Conservation (phyloP, 2,113 vertebrate genomes). For the Vanacampus margaritifer region DNA sequence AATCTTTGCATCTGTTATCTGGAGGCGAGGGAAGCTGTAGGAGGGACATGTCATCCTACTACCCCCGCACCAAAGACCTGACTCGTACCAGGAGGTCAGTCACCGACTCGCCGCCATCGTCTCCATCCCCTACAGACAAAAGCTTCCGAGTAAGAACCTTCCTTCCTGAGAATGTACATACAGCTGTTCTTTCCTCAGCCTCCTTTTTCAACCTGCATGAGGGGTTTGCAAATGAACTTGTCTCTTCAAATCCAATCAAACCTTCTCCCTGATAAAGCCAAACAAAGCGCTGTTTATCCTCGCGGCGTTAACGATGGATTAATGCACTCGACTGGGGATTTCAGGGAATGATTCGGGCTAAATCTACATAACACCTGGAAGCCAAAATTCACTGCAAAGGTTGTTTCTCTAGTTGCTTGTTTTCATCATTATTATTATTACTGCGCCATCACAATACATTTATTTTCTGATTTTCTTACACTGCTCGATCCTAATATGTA, state of each 20-base stretch:
- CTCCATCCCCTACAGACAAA: constrained; percentile 89
- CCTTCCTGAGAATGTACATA: background rate
- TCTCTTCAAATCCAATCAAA: background rate
- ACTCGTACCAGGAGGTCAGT: constrained; percentile 86
- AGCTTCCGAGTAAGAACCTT: constrained; percentile 86
- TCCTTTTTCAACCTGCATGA: background rate
- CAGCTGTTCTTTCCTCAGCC: background rate
- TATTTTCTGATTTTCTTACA: background rate
- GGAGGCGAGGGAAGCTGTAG: constrained; percentile 20
- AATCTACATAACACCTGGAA: background rate
- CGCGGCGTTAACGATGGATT: constrained; percentile 3
- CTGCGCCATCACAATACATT: background rate
- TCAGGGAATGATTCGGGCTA: background rate
- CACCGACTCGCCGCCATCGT: constrained; percentile 88
- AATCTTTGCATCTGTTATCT: constrained; percentile 36
- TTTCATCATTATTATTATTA: background rate
- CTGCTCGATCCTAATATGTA: background rate
- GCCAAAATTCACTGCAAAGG: background rate
- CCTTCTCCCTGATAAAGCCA: background rate
- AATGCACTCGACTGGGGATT: background rate
- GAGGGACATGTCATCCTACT: constrained; percentile 86
- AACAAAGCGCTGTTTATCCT: background rate
- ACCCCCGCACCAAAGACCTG: constrained; percentile 87
- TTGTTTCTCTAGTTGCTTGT: background rate
- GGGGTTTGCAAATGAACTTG: background rate